Evolutionary conservation across 2,888 invertebrate genomes (phyloP), one percentile per base, ranked within the genome.

Genomic region (Cacoxenus indagator): DNA sequence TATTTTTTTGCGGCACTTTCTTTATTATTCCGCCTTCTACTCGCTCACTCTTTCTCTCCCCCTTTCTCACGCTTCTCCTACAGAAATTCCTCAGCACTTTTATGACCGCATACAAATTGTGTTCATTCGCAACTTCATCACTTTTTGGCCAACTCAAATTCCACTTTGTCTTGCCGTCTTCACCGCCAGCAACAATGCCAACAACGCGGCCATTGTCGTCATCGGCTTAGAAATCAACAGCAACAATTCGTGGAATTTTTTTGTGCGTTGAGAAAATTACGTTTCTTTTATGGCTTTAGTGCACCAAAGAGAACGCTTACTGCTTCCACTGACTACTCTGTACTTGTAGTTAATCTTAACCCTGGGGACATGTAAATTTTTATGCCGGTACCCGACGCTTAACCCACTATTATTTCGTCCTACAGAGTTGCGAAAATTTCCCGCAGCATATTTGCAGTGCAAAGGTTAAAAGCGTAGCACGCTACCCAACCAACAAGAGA

Each of bases 341-440:
- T 43, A 43, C 69, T 67, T 78, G 81, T 84, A 78, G 80, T 84
- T 84, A 85, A 84, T 84, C 85, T 85, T 82, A 74, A 76, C 84
- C 84, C 85, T 78, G 72, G 84, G 85, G 84, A 83, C 84, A 83
- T 83, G 85, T 84, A 84, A 81, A 84, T 84, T 83, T 83, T 82
- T 82, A 78, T 80, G 83, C 83, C 59, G 26, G 59, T 48, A 46
- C 66, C 76, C 75, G 70, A 72, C 19, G 22, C 61, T 14, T 26
- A 22, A n/a, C 27, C 11, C 64, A 17, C 4, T 27, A 43, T 26
- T 26, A 26, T 14, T 14, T 31, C 24, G 43, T 11, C 22, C 22
- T 37, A 19, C 31, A 51, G 29, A 17, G 27, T 4, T 9, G 26
- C 27, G n/a, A n/a, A 57, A 8, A 43, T 61, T 22, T 43, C 61